Percentiles rank a stretch among this genome's conserved stretches.
These are phyloP conservation scores for Callocephalon fimbriatum DNA, from an alignment of 2,113 vertebrate species.

Conservation along the genomic window DNA sequence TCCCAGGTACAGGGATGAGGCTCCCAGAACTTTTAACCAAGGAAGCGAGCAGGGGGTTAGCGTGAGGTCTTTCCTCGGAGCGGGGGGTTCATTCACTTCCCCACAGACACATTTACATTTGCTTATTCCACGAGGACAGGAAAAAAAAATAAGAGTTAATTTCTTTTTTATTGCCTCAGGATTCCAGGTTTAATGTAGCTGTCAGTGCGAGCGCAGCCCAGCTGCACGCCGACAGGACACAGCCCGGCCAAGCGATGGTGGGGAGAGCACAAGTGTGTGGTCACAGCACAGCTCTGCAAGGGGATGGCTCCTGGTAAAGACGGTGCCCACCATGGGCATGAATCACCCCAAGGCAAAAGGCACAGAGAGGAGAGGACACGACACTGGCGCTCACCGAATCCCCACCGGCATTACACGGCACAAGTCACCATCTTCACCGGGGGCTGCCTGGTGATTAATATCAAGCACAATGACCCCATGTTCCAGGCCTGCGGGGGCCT, in stretches of 20 bases:
- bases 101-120: slow-evolving; percentile 78
- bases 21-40: slow-evolving; percentile 45
- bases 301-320: not conserved
- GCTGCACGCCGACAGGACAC: slow-evolving; percentile 78
- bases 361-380: accelerated
- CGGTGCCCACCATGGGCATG: accelerated
- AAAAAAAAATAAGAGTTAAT: slow-evolving; percentile 82
- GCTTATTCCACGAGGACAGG: slow-evolving; percentile 80
- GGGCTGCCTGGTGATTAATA: slow-evolving; percentile 81
- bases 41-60: slow-evolving; percentile 65
- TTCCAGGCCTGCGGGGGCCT: slow-evolving; percentile 79
- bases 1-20: slow-evolving; percentile 45
- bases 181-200: slow-evolving; percentile 85
- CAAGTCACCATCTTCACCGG: slow-evolving; percentile 65
- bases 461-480: slow-evolving; percentile 82
- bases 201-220: slow-evolving; percentile 80
- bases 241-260: slow-evolving; percentile 28
- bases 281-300: not conserved
- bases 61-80: slow-evolving; percentile 68
- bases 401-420: accelerated
- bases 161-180: slow-evolving; percentile 83
- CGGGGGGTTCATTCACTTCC: slow-evolving; percentile 76
- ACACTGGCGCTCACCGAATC: accelerated
- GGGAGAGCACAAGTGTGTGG: not conserved
- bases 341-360: not conserved